Conservation (phyloP, 2,888 invertebrate genomes). For the Agrotis segetum region DNA sequence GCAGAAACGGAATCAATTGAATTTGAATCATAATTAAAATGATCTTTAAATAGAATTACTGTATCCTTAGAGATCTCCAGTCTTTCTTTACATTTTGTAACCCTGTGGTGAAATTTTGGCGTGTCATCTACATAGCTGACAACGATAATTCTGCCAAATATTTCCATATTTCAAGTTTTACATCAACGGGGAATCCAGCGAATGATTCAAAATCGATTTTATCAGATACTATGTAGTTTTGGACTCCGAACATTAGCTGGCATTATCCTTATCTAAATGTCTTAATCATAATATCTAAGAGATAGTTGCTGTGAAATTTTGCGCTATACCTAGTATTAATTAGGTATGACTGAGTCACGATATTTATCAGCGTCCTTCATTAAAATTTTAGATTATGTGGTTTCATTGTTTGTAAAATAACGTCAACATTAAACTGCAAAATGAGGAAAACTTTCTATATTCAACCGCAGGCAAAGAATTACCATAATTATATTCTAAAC, state of each 20-base stretch:
- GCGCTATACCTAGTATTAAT: too few species aligned
- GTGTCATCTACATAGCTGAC: too few species aligned
- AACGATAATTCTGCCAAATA: not conserved
- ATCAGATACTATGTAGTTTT: conserved; percentile 14
- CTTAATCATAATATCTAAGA: not conserved
- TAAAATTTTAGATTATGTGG: conserved; percentile 7
- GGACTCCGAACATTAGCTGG: conserved; percentile 21
- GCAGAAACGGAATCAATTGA: not conserved
- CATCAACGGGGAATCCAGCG: not conserved
- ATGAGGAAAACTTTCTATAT: conserved; percentile 21
- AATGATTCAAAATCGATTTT: conserved; percentile 14
- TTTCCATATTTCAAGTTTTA: not conserved
- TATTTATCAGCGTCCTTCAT: not conserved
- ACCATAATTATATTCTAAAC: conserved; percentile 54
- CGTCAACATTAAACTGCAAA: not conserved
- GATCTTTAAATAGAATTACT: not conserved
- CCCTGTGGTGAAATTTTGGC: too few species aligned
- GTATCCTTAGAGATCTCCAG: too few species aligned
- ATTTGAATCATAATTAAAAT: not conserved
- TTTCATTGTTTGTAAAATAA: not conserved
- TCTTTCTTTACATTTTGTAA: too few species aligned
- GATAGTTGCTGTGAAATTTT: conserved; percentile 17
- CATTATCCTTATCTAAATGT: conserved; percentile 22
- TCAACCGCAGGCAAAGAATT: conserved; percentile 30
- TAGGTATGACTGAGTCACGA: conserved; percentile 1